Percentiles rank a stretch among this genome's conserved stretches.
phyloP scores from a whole-genome alignment of 2,113 vertebrate genomes.

The Eubucco bourcierii region DNA sequence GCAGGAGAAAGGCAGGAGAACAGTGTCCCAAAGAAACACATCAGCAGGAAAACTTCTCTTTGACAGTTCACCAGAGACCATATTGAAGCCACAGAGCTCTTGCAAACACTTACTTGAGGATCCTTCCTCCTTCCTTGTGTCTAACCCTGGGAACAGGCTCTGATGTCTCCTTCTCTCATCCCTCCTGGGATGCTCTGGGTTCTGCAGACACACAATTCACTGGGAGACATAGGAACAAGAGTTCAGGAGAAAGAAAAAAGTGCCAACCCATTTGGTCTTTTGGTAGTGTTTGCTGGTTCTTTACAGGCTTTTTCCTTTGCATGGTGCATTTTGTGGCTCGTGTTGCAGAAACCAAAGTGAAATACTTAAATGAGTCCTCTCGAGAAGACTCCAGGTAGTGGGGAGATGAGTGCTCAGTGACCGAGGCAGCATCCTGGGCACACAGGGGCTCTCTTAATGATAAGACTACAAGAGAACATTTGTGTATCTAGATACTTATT shows the following conservation, averaged over 20 bases:
- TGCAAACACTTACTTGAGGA: fast-evolving
- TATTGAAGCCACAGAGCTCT: neutral
- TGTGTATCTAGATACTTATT: neutral
- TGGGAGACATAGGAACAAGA: neutral
- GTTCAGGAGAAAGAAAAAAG: neutral
- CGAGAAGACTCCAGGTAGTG: neutral
- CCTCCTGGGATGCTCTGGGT: neutral
- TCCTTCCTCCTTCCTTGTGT: neutral
- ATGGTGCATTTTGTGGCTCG: fast-evolving
- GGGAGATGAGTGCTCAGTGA: neutral
- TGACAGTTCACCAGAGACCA: neutral
- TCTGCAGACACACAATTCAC: neutral
- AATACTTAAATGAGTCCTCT: neutral
- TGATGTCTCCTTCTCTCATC: neutral
- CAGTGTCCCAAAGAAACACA: neutral
- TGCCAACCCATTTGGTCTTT: neutral
- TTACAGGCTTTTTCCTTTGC: neutral
- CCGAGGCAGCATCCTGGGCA: neutral
- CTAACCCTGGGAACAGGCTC: neutral
- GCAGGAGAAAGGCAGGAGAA: neutral
- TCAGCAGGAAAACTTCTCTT: neutral
- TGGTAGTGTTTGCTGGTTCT: neutral
- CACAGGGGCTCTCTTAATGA: neutral
- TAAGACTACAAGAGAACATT: constrained; percentile 18
- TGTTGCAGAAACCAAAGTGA: neutral